phyloP scores from a whole-genome alignment of 2,113 vertebrate species.

The Myotis lucifugus region DNA sequence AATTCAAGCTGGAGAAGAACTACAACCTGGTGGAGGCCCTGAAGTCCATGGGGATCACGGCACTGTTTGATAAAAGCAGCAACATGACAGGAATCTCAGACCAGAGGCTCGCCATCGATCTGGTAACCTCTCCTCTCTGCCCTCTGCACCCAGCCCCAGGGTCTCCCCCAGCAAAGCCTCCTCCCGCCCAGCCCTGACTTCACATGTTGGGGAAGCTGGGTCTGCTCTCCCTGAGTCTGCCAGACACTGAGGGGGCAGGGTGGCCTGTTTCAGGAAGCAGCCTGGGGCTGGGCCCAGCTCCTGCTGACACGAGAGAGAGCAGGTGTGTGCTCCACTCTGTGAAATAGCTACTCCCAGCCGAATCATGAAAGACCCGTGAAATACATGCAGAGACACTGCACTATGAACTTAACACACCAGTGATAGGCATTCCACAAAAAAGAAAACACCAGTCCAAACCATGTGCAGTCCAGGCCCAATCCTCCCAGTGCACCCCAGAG shows the following conservation, averaged over 20 bases:
- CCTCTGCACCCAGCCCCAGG: not conserved
- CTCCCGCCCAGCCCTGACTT: not conserved
- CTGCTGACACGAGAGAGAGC: not conserved
- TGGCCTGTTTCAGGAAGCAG: not conserved
- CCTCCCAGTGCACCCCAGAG: not conserved
- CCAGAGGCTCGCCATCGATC: constrained; percentile 89
- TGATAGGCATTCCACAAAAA: not conserved
- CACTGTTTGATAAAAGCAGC: constrained; percentile 88
- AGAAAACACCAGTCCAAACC: not conserved
- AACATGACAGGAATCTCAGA: constrained; percentile 92
- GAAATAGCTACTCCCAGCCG: not conserved
- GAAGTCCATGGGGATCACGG: constrained; percentile 91
- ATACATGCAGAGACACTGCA: not conserved
- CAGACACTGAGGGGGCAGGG: not conserved
- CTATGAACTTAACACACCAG: not conserved
- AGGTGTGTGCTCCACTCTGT: not conserved
- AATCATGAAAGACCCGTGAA: not conserved
- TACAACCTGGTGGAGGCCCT: constrained; percentile 92
- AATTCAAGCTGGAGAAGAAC: constrained; percentile 95
- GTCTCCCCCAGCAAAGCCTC: not conserved
- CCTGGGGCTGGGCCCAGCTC: not conserved
- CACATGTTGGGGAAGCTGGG: not conserved
- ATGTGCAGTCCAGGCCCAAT: not conserved
- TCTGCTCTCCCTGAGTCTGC: not conserved
- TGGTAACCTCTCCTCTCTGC: constrained; percentile 85